Evolutionary conservation across 1,140 invertebrate genomes (phyloP).

Genomic region (Bombus huntii): DNA sequence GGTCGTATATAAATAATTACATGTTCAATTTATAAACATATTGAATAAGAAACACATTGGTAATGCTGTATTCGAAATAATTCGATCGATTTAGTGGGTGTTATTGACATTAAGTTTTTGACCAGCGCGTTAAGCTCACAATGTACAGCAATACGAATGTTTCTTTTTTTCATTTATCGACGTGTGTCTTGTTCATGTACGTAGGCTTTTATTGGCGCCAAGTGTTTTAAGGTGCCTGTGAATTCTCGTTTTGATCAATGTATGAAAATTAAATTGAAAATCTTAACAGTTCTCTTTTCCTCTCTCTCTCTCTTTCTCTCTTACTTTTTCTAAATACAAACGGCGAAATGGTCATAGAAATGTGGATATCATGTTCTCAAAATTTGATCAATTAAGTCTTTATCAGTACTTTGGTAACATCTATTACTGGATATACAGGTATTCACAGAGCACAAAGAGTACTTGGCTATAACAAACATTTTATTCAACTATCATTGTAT

Average conservation of each 20-base stretch:
- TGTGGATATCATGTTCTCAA: slow-evolving; percentile 16
- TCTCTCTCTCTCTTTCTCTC: background rate
- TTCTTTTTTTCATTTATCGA: slow-evolving; percentile 53
- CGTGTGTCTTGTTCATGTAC: slow-evolving; percentile 61
- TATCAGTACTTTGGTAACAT: slow-evolving; percentile 22
- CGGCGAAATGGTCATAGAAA: slow-evolving; percentile 15
- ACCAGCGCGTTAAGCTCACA: slow-evolving; percentile 62
- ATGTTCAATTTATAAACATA: slow-evolving; percentile 44
- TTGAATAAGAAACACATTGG: slow-evolving; percentile 59
- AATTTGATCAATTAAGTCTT: slow-evolving; percentile 23
- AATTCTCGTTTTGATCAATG: slow-evolving; percentile 38
- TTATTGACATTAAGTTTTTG: slow-evolving; percentile 39
- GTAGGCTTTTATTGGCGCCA: slow-evolving; percentile 64
- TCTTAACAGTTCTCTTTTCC: background rate
- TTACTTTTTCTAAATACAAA: background rate
- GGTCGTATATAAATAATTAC: slow-evolving; percentile 62
- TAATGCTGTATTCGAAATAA: slow-evolving; percentile 45
- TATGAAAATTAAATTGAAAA: background rate
- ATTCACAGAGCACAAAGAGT: slow-evolving; percentile 76
- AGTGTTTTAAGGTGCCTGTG: slow-evolving; percentile 64
- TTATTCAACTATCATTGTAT: slow-evolving; percentile 79
- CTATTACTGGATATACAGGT: slow-evolving; percentile 66
- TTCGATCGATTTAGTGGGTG: slow-evolving; percentile 1
- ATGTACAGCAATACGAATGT: slow-evolving; percentile 66
- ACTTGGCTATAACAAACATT: slow-evolving; percentile 80